Evolutionary conservation across 2,888 invertebrate species (phyloP).

Genomic region (Brachylomia viminalis): DNA sequence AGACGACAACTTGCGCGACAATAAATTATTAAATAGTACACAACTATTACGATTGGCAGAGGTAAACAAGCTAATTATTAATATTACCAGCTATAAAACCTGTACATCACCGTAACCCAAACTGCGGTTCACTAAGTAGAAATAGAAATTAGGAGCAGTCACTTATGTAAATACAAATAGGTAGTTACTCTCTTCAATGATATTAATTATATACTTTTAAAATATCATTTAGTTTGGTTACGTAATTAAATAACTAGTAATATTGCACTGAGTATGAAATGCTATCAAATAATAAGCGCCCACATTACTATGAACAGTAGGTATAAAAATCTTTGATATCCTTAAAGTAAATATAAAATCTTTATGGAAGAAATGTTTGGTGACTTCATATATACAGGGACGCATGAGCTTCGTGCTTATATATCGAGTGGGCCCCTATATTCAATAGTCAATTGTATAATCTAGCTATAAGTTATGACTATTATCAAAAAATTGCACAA

Average conservation of each 20-base stretch:
- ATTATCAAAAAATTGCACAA: slow-evolving; percentile 90
- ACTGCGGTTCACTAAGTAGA: slow-evolving; percentile 85
- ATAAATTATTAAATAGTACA: slow-evolving; percentile 90
- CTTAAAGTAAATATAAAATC: slow-evolving; percentile 90
- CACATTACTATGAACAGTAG: slow-evolving; percentile 85
- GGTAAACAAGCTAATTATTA: slow-evolving; percentile 90
- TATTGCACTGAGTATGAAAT: slow-evolving; percentile 91
- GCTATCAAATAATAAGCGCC: slow-evolving; percentile 91
- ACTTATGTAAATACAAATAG: slow-evolving; percentile 89
- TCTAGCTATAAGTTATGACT: slow-evolving; percentile 90
- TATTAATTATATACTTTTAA: slow-evolving; percentile 88
- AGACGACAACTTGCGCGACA: slow-evolving; percentile 88
- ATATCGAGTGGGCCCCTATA: slow-evolving; percentile 88
- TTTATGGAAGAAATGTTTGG: slow-evolving; percentile 88
- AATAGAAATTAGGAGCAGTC: slow-evolving; percentile 85
- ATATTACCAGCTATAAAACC: slow-evolving; percentile 91
- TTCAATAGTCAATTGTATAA: slow-evolving; percentile 89
- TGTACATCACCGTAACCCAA: slow-evolving; percentile 90
- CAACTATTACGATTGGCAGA: slow-evolving; percentile 90
- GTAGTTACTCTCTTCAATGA: slow-evolving; percentile 89
- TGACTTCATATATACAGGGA: slow-evolving; percentile 83
- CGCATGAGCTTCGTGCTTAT: slow-evolving; percentile 83
- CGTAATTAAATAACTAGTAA: slow-evolving; percentile 91
- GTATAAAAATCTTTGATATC: slow-evolving; percentile 86
- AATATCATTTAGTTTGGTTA: slow-evolving; percentile 91